Base-by-base conservation (phyloP, 2,888 invertebrate genomes). In the Drosophila fulvimacula region DNA sequence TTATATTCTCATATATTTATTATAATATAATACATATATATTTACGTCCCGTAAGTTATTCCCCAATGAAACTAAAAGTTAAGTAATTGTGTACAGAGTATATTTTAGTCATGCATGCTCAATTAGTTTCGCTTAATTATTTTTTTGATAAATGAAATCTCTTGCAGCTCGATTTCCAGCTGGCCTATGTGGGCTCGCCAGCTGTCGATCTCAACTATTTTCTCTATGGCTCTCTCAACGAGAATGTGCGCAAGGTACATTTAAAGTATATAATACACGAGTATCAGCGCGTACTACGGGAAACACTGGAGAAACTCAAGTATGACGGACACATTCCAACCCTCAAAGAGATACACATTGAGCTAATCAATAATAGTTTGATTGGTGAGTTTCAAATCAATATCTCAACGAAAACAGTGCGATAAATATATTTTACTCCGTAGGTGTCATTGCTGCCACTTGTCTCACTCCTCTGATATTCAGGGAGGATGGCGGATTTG, bases 201-300 rank as follows among this genome's bases (percentile, higher is more conserved):
- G 91, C 92, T 3, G 88, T 92, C n/a, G 92, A 93, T 68, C 76
- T 93, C 0, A 91, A 91, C 73, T 92, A 92, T 52, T 90, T 92
- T 21, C 52, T 93, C 0, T 92, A 82, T 64, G 92, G 92, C 11
- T 92, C 92, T 0, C 38, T 92, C 5, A 91, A 91, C 67, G 92
- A 92, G 63, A 91, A 92, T 69, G 89, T 92, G 0, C 90, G 92
- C 6, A 91, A 91, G 57, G 85, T 91, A 3, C 91, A 91, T 74
- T 89, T 88, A 7, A 92, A 92, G 48, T 91, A 80, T 60, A 88
- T 93, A 32, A 79, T 92, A 4, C 76, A 89, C 17, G 89, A 91
- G 63, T 93, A 93, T 62, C 92, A 92, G 10, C 79, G 86, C 3
- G 76, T 87, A 41, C 79, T 92, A 5, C 83, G 85, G 57, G 76